Evolutionary conservation across 2,797 vertebrate species (phyloP), one percentile per base, ranked within the genome.

Genomic region (Erpetoichthys calabaricus): DNA sequence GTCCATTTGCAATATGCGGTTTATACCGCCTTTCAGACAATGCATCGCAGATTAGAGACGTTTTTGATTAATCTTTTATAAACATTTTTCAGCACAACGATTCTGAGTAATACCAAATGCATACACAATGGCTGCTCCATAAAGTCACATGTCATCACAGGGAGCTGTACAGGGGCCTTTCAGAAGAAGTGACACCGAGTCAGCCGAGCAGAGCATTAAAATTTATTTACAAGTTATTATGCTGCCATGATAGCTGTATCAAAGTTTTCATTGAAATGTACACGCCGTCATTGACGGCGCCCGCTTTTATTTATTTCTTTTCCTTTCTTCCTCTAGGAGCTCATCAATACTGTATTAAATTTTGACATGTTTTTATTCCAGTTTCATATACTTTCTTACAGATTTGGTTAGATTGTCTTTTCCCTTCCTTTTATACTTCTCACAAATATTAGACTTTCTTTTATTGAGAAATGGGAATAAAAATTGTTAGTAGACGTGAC

Each of bases 11-110:
- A 90, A 83, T 89, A 79, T 91, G 91, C 77, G 81, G 89, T 90
- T 91, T 86, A 88, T 88, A 90, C 89, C 88, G 86, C 92, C 89
- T 89, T 79, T 87, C 85, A 95, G 92, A 97, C 93, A 95, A 92
- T 93, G 91, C 91, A 90, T 87, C 85, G 88, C 90, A 94, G 91
- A 96, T 94, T 95, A 94, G 89, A 96, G 89, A 91, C 90, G 89
- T 88, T 92, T 93, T 82, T 90, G 89, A 97, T 98, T 86, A 98
- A 98, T 98, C 91, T 95, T 98, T 98, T 87, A 98, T 97, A 89
- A 86, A 88, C 89, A 86, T 84, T 87, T 87, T 89, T 83, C 78
- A 86, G 82, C 80, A 83, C 88, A 80, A 81, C 85, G 84, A 86
- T 84, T 88, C 86, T 80, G 88, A 91, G 88, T 86, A 85, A 83